Conservation (phyloP, 2,888 invertebrate species). For the Andrena minutula region DNA sequence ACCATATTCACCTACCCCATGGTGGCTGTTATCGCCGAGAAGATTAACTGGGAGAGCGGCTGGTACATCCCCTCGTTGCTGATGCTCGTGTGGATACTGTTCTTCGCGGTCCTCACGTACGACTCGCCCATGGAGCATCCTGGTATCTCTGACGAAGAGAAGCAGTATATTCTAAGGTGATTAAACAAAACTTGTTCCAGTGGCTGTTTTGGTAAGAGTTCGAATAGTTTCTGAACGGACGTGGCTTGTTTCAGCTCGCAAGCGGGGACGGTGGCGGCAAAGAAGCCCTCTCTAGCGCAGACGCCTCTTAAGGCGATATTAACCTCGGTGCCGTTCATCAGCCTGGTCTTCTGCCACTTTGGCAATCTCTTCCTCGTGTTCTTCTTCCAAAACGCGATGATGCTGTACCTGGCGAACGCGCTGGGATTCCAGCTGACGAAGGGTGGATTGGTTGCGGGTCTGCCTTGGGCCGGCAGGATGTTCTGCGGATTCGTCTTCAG, state of each 20-base stretch:
- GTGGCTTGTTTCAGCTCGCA: slow-evolving; percentile 85
- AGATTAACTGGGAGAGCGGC: slow-evolving; percentile 89
- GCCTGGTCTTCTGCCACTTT: slow-evolving; percentile 89
- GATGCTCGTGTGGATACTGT: slow-evolving; percentile 86
- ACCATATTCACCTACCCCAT: slow-evolving; percentile 90
- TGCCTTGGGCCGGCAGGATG: slow-evolving; percentile 90
- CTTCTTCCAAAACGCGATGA: slow-evolving; percentile 91
- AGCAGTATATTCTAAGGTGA: slow-evolving; percentile 86
- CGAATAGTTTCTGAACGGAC: slow-evolving; percentile 9
- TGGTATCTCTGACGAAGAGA: slow-evolving; percentile 88
- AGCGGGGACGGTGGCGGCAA: slow-evolving; percentile 68
- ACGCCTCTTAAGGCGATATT: slow-evolving; percentile 89
- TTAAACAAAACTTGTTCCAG: slow-evolving; percentile 41
- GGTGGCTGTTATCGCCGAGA: slow-evolving; percentile 88
- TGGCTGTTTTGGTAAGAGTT: not conserved
- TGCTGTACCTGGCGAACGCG: slow-evolving; percentile 90
- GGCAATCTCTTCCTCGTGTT: slow-evolving; percentile 92
- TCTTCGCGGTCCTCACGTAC: slow-evolving; percentile 88
- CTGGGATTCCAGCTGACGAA: slow-evolving; percentile 90
- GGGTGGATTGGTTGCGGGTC: slow-evolving; percentile 89
- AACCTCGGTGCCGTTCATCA: slow-evolving; percentile 89
- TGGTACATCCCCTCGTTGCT: slow-evolving; percentile 89
- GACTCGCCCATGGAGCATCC: slow-evolving; percentile 89
- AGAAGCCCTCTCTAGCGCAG: slow-evolving; percentile 79
- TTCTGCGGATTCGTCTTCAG: slow-evolving; percentile 90